Evolutionary conservation across 2,888 invertebrate genomes (phyloP), one percentile per base, ranked within the genome.

Genomic region (Euphydryas editha): DNA sequence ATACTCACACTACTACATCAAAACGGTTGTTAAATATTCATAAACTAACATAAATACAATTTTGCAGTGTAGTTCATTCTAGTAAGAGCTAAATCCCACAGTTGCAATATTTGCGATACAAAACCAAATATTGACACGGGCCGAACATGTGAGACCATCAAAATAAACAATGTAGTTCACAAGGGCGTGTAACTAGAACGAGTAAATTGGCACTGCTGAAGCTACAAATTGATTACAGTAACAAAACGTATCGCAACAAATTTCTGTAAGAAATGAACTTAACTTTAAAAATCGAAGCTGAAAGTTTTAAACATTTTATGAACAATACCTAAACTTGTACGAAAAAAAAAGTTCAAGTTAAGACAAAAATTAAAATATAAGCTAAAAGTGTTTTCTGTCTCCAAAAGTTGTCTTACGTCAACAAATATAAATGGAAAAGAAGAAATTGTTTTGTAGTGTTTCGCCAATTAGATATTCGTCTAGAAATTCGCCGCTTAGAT

Each of bases 111-210:
- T 70, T 70, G 68, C 68, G 69, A 72, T 72, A 67, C 66, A 62
- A 65, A 51, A 17, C 64, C 65, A 71, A 76, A 76, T 72, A 75
- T 76, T 76, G 74, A 76, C 74, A 77, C 73, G 73, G 73, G 70
- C 74, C 75, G 76, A 75, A 77, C 77, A 75, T 78, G 80, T 78
- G 78, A 78, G 77, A 76, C 78, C 76, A 80, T 75, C 73, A 77
- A 77, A 77, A 76, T 74, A 79, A 79, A 81, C 73, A 78, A 62
- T 75, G 76, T 56, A 72, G 63, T 76, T 71, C 68, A 74, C 81
- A 84, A 84, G 84, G 82, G 79, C 85, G 73, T 75, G 76, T 76
- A 83, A 85, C 81, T 79, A 76, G 77, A 81, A 77, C 73, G 64
- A 70, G 66, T 69, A 72, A 75, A 75, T 74, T 73, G 66, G 74